Evolutionary conservation across 2,113 vertebrate species (phyloP).

Genomic region (Pollachius pollachius): DNA sequence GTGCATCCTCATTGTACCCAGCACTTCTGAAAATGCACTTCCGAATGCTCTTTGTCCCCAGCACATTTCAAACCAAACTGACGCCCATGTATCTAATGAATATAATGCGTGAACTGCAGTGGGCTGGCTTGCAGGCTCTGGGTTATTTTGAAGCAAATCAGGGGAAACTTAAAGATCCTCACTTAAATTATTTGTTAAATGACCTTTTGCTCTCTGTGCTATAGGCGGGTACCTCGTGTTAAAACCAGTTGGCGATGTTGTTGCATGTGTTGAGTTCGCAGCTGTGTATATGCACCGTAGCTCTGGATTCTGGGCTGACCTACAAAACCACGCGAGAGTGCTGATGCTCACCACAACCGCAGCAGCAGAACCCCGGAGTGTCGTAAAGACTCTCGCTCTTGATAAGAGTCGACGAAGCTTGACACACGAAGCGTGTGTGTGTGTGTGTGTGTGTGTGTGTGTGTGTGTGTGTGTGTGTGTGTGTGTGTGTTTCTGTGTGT

Average conservation of each 20-base stretch:
- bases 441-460: no score
- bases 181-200: slow-evolving; percentile 22
- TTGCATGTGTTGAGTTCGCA: background rate
- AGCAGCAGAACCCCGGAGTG: slow-evolving; percentile 4
- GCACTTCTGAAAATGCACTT: no score
- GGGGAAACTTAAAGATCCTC: background rate
- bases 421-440: slow-evolving; percentile 32
- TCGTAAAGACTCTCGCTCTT: slow-evolving; percentile 27
- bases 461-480: no score
- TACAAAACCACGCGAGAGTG: slow-evolving; percentile 37
- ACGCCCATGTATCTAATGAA: no score
- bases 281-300: background rate
- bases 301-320: background rate
- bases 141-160: slow-evolving; percentile 3
- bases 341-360: slow-evolving; percentile 59
- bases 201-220: slow-evolving; percentile 42
- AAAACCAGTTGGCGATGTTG: slow-evolving; percentile 53
- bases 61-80: no score
- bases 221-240: slow-evolving; percentile 59
- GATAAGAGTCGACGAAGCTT: slow-evolving; percentile 65
- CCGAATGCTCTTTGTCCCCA: no score
- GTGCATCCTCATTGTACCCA: no score
- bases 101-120: no score
- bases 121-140: no score
- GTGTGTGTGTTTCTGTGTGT: no score